Percentiles rank a stretch among this genome's conserved stretches.
These are phyloP conservation scores for Drosophila anomalipes DNA, from an alignment of 2,888 invertebrate genomes.

Conservation along the genomic window DNA sequence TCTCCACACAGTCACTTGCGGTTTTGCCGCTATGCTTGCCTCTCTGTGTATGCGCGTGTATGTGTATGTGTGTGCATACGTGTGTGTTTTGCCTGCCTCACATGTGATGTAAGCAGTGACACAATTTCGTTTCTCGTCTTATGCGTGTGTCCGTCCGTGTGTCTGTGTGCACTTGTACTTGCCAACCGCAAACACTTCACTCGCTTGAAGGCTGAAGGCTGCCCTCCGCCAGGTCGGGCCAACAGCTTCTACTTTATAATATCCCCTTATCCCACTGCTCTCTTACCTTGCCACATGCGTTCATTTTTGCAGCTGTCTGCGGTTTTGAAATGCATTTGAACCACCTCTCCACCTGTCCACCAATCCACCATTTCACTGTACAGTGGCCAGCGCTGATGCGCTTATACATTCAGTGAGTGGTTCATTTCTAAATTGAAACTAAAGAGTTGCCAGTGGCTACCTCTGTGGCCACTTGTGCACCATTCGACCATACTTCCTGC, in stretches of 20 bases:
- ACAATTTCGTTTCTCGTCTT: constrained; percentile 57
- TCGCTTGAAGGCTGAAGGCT: constrained; percentile 75
- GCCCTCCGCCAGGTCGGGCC: constrained; percentile 39
- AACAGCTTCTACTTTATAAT: constrained; percentile 15
- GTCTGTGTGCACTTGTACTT: constrained; percentile 72
- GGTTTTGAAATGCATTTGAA: constrained; percentile 55
- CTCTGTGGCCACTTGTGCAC: constrained; percentile 49
- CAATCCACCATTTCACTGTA: neutral
- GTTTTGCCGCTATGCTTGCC: constrained; percentile 21
- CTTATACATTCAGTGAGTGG: constrained; percentile 39
- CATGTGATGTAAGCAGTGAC: constrained; percentile 66
- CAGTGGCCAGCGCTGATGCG: constrained; percentile 30
- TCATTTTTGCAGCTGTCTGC: constrained; percentile 58
- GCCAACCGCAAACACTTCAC: constrained; percentile 81
- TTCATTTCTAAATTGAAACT: constrained; percentile 64
- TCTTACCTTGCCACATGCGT: constrained; percentile 26
- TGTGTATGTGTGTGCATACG: constrained; percentile 13
- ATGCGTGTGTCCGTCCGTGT: constrained; percentile 35
- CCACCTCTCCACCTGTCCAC: neutral
- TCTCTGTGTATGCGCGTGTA: constrained; percentile 21
- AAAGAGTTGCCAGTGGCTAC: constrained; percentile 53
- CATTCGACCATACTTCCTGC: constrained; percentile 30
- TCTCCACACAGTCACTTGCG: constrained; percentile 44
- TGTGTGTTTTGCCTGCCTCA: constrained; percentile 38
- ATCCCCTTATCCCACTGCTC: neutral